Evolutionary conservation across 2,797 vertebrate genomes (phyloP).

Genomic region (Petrocephalus schoutedeni): DNA sequence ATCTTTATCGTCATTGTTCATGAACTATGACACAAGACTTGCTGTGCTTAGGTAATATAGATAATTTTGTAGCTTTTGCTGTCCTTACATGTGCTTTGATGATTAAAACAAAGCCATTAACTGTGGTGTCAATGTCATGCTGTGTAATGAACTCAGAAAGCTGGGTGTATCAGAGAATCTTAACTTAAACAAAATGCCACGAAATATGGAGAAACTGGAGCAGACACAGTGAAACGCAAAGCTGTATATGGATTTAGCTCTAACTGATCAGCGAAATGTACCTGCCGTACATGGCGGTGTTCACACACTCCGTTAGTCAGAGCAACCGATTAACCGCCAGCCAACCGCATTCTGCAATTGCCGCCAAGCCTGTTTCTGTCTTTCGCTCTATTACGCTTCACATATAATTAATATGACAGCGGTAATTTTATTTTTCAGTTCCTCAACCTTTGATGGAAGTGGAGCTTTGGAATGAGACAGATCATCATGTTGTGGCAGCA

Average conservation of each 20-base stretch:
- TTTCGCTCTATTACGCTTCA: neutral
- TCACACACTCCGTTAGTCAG: neutral
- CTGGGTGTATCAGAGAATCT: neutral
- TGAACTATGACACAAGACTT: neutral
- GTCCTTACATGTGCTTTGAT: neutral
- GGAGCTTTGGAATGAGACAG: neutral
- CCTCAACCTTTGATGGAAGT: neutral
- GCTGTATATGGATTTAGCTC: neutral
- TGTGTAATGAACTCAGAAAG: neutral
- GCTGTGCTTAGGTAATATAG: neutral
- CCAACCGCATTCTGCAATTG: neutral
- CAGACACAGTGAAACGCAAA: neutral
- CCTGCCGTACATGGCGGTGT: neutral
- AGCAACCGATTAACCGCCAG: neutral
- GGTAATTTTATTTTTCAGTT: neutral
- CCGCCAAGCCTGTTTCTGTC: neutral
- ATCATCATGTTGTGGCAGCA: neutral
- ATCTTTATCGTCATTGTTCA: neutral
- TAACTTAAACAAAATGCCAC: neutral
- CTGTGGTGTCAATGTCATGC: neutral
- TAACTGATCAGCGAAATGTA: too few relatives aligned
- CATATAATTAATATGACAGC: neutral
- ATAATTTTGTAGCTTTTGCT: neutral
- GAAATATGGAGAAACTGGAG: neutral
- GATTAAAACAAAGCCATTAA: neutral